phyloP scores from a whole-genome alignment of 92 coral and sea anemone genomes.

The Actinostola sp. region DNA sequence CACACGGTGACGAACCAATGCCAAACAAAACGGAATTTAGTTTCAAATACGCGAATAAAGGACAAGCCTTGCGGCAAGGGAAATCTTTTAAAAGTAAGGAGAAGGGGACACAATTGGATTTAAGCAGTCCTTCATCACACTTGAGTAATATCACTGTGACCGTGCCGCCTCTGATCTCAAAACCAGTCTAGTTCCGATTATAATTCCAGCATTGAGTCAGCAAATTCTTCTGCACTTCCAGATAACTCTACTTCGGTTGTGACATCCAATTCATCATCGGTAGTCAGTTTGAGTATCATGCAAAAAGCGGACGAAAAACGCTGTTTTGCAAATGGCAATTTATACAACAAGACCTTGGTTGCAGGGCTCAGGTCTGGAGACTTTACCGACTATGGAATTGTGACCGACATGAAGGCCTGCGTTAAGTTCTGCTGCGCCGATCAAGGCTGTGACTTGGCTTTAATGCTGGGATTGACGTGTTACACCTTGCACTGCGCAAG shows the following conservation, averaged over 20 bases:
- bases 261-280: constrained; percentile 21
- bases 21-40: constrained; percentile 3
- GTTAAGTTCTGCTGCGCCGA: constrained; percentile 74
- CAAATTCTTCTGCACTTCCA: constrained; percentile 6
- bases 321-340: constrained; percentile 51
- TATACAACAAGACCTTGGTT: constrained; percentile 71
- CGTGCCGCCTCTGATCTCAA: too few species aligned
- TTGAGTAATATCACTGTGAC: too few species aligned
- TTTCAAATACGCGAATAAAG: neutral
- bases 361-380: constrained; percentile 88
- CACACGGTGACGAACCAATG: neutral
- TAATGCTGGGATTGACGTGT: constrained; percentile 68
- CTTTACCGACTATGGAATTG: constrained; percentile 85
- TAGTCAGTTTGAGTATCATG: constrained; percentile 8
- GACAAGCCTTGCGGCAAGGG: neutral
- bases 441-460: constrained; percentile 65
- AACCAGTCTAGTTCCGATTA: too few species aligned
- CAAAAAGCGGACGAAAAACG: neutral
- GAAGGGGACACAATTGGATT: constrained; percentile 29
- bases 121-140: constrained; percentile 25
- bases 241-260: constrained; percentile 12
- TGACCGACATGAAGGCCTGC: constrained; percentile 66
- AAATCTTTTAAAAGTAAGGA: constrained; percentile 33
- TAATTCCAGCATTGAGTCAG: too few species aligned
- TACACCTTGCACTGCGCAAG: constrained; percentile 72